These are phyloP conservation scores for Caradrina clavipalpis DNA, from an alignment of 2,888 invertebrate genomes.

Conservation along the genomic window DNA sequence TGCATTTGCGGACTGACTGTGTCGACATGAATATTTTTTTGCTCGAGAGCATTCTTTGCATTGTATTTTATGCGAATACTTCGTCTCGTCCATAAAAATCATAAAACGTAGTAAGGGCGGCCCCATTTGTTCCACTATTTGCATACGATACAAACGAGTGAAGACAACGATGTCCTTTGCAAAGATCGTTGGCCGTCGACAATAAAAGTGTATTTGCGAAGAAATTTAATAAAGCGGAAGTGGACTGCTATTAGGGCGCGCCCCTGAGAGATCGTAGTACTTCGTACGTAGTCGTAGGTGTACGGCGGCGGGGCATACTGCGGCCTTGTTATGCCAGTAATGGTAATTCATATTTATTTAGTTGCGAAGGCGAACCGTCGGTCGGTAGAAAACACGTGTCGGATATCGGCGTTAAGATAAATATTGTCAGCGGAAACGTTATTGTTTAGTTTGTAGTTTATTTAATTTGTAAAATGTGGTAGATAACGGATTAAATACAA, in stretches of 20 bases:
- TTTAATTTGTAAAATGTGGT: conserved; percentile 32
- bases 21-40: conserved; percentile 70
- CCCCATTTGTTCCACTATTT: conserved; percentile 86
- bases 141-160: conserved; percentile 87
- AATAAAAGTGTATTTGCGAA: conserved; percentile 91
- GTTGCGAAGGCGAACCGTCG: conserved; percentile 44
- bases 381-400: conserved; percentile 40
- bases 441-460: conserved; percentile 39
- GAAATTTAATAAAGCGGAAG: conserved; percentile 91
- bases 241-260: conserved; percentile 84
- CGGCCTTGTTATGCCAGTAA: conserved; percentile 68
- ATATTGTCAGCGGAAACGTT: conserved; percentile 57
- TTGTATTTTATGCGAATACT: conserved; percentile 73
- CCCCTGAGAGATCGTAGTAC: conserved; percentile 69
- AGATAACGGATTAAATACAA: conserved; percentile 35
- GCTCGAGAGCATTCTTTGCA: conserved; percentile 70
- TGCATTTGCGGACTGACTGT: conserved; percentile 66
- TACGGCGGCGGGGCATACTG: conserved; percentile 38
- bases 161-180: conserved; percentile 83
- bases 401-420: conserved; percentile 51
- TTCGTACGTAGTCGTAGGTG: conserved; percentile 63
- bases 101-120: conserved; percentile 83
- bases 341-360: conserved; percentile 75
- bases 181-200: conserved; percentile 85
- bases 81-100: conserved; percentile 81